Conservation (phyloP, 1,140 invertebrate genomes). For the Caenorhabditis tropicalis region DNA sequence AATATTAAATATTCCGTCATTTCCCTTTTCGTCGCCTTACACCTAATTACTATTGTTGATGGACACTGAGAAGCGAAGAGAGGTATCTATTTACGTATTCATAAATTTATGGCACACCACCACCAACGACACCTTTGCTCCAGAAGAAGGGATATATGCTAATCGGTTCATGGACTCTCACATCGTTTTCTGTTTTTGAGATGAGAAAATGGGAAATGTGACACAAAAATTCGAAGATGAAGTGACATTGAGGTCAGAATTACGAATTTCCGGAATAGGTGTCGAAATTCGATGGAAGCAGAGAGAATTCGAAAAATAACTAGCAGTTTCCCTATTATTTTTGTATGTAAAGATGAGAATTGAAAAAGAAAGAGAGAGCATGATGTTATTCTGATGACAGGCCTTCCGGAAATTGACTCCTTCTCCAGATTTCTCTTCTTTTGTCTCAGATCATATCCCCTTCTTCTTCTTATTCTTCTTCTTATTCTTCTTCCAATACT, state of each 20-base stretch:
- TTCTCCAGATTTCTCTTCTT: slow-evolving; percentile 17
- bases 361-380: neutral
- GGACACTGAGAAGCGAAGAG: slow-evolving; percentile 17
- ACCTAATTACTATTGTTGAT: slow-evolving; percentile 45
- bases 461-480: neutral
- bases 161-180: neutral
- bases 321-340: too few relatives aligned
- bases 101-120: slow-evolving; percentile 22
- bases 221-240: neutral
- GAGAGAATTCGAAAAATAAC: too few relatives aligned
- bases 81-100: slow-evolving; percentile 10
- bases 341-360: neutral
- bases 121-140: slow-evolving; percentile 9
- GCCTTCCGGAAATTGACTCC: slow-evolving; percentile 28
- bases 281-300: too few relatives aligned
- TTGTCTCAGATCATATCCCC: neutral
- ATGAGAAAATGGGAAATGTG: slow-evolving; percentile 25
- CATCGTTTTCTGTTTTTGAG: slow-evolving; percentile 12
- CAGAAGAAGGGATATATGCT: slow-evolving; percentile 18
- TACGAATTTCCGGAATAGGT: too few relatives aligned
- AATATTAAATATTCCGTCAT: slow-evolving; percentile 28
- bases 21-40: neutral
- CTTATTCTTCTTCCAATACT: neutral
- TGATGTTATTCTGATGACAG: slow-evolving; percentile 11
- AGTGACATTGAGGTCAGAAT: neutral